These are phyloP conservation scores for Prunella himalayana DNA, from an alignment of 2,113 vertebrate genomes.

Conservation along the genomic window DNA sequence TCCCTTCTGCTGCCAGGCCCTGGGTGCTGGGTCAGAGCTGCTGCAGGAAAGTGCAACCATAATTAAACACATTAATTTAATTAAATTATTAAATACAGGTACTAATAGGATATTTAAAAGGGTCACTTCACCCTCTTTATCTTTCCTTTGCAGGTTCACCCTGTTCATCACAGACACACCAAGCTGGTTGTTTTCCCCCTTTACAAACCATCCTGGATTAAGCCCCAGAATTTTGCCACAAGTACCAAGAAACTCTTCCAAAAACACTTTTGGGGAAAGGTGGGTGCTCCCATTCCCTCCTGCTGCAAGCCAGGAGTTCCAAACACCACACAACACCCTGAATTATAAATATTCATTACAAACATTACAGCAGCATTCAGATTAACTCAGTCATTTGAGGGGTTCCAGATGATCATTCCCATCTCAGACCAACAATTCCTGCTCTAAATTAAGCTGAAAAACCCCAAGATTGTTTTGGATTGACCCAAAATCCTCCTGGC, in stretches of 20 bases:
- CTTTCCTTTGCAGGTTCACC: neutral
- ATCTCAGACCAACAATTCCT: neutral
- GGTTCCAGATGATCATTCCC: neutral
- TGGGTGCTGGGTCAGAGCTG: neutral
- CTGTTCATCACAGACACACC: fast-evolving
- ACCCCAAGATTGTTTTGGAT: fast-evolving
- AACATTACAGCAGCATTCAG: neutral
- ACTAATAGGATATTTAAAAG: neutral
- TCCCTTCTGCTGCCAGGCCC: neutral
- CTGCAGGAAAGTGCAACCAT: neutral
- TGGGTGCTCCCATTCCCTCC: neutral
- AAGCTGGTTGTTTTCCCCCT: neutral
- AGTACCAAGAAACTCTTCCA: neutral
- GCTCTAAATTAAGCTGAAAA: neutral
- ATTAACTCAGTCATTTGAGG: neutral
- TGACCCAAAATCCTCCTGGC: neutral
- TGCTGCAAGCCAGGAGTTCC: neutral
- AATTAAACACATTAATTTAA: neutral
- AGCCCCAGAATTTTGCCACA: neutral
- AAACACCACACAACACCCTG: neutral
- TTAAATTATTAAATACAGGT: neutral
- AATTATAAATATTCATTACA: neutral
- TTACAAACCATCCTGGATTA: too few species aligned
- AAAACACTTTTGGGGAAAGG: neutral
- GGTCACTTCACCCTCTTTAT: neutral